Percentiles rank a stretch among this genome's conserved stretches.
phyloP scores from a whole-genome alignment of 1,140 invertebrate species.

The Eulimnadia texana region DNA sequence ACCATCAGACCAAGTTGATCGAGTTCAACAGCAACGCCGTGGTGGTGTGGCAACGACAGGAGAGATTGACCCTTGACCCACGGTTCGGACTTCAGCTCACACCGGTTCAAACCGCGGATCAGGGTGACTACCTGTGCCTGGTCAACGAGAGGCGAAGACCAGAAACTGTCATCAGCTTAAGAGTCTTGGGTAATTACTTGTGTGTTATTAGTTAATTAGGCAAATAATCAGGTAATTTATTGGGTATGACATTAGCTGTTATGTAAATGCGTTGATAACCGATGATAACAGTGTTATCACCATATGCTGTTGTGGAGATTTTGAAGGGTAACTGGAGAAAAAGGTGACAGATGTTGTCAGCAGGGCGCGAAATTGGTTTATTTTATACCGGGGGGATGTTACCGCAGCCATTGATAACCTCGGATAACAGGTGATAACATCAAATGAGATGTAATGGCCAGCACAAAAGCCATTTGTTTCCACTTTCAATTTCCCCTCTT shows the following conservation, averaged over 20 bases:
- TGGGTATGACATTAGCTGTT: too few relatives aligned
- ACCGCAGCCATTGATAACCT: background rate
- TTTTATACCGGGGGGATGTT: background rate
- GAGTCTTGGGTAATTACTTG: slow-evolving; percentile 45
- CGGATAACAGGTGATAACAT: too few relatives aligned
- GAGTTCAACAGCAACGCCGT: slow-evolving; percentile 36
- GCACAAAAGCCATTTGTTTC: too few relatives aligned
- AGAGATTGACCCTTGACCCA: slow-evolving; percentile 43
- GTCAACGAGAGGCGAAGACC: slow-evolving; percentile 48
- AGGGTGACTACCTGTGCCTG: slow-evolving; percentile 46
- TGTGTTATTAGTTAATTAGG: too few relatives aligned
- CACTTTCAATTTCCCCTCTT: too few relatives aligned
- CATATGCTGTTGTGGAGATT: background rate
- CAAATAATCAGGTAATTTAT: too few relatives aligned
- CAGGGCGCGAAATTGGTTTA: background rate
- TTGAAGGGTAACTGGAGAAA: background rate
- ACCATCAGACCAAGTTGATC: slow-evolving; percentile 27
- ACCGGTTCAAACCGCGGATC: slow-evolving; percentile 43
- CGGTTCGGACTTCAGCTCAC: slow-evolving; percentile 44
- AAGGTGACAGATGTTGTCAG: background rate
- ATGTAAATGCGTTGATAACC: too few relatives aligned
- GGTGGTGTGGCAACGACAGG: slow-evolving; percentile 36
- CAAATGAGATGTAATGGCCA: too few relatives aligned
- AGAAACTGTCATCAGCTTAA: slow-evolving; percentile 43
- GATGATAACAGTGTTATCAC: background rate